These are phyloP conservation scores for Actenoides hombroni DNA, from an alignment of 2,113 vertebrate species.

Conservation along the genomic window DNA sequence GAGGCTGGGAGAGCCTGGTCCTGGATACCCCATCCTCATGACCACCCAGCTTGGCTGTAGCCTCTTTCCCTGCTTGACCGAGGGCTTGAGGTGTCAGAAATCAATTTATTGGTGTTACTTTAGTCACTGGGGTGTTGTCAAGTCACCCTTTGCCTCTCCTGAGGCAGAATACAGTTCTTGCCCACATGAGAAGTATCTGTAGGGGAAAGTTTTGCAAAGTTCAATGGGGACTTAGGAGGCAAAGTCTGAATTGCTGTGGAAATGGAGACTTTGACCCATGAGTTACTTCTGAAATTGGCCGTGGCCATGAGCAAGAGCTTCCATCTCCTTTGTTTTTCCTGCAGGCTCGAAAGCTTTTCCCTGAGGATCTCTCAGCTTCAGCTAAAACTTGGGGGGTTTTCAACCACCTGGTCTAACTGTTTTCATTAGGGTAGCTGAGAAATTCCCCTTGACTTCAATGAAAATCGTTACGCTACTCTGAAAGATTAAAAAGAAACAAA, in stretches of 20 bases:
- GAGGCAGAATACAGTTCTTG: background rate
- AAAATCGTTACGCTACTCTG: background rate
- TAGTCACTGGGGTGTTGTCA: background rate
- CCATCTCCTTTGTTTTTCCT: background rate
- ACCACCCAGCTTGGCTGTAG: rapidly evolving
- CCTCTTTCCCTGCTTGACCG: background rate
- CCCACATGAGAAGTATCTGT: background rate
- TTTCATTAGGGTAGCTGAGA: background rate
- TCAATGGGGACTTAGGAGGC: background rate
- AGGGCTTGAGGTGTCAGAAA: background rate
- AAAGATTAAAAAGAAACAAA: background rate
- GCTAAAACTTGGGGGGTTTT: background rate
- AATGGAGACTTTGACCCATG: background rate
- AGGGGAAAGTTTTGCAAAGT: background rate
- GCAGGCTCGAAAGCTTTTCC: background rate
- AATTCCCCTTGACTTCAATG: background rate
- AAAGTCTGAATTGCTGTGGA: background rate
- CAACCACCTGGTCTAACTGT: background rate
- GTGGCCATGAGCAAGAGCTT: background rate
- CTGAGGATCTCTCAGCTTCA: background rate
- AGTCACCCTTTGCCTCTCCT: background rate
- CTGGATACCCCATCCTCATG: rapidly evolving
- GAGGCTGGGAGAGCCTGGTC: background rate
- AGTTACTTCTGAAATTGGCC: background rate
- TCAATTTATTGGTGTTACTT: background rate